Evolutionary conservation across 2,888 invertebrate species (phyloP).

Genomic region (Diabrotica balteata): DNA sequence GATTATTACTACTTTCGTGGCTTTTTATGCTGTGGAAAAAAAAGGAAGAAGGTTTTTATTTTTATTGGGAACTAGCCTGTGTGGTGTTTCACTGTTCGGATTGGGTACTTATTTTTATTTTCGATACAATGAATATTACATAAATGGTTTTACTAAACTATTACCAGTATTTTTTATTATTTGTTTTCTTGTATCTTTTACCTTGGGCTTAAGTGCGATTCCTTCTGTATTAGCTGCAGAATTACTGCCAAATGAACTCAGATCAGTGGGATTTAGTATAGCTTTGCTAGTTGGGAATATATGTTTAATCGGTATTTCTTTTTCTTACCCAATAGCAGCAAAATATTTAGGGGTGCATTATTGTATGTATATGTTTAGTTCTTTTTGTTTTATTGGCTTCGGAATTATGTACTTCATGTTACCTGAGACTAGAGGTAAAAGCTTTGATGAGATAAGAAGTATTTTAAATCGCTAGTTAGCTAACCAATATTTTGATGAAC

Average conservation of each 20-base stretch:
- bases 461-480: conserved; percentile 7
- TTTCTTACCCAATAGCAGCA: not conserved
- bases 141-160: not conserved
- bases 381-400: conserved; percentile 18
- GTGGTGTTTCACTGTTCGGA: conserved; percentile 67
- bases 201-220: not conserved
- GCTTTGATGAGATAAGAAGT: conserved; percentile 31
- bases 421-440: conserved; percentile 39
- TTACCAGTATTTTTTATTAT: conserved; percentile 1
- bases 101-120: conserved; percentile 67
- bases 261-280: conserved; percentile 6
- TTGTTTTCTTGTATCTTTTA: not conserved
- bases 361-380: conserved; percentile 24
- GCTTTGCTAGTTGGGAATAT: not conserved
- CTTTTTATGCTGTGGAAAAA: conserved; percentile 76
- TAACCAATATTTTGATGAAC: too few species aligned
- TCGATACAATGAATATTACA: not conserved
- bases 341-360: not conserved
- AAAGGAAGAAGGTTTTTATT: conserved; percentile 75
- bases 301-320: not conserved
- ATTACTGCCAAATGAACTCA: conserved; percentile 41
- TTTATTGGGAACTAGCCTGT: conserved; percentile 70
- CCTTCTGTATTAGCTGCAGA: conserved; percentile 53
- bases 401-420: conserved; percentile 27
- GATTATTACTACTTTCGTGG: conserved; percentile 70